A percentile compares a stretch with the other conserved stretches of the same genome.
phyloP scores from a whole-genome alignment of 2,888 invertebrate species.

The Tanaodytes sp. region DNA sequence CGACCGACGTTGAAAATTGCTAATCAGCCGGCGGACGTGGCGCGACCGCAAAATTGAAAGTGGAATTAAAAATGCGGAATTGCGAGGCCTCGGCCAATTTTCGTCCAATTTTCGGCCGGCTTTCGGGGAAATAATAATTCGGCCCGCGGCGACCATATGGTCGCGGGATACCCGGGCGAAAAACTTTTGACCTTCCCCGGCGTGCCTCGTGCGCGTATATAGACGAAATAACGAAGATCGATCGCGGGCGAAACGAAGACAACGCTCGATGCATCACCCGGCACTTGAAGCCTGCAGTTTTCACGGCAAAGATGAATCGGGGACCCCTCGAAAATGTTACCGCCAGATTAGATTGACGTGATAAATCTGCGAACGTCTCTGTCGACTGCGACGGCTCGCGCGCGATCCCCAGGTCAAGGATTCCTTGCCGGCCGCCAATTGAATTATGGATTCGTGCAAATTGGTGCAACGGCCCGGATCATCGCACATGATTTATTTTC shows the following conservation, averaged over 20 bases:
- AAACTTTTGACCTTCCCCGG: constrained; percentile 48
- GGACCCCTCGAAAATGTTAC: constrained; percentile 10
- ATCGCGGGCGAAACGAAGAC: constrained; percentile 47
- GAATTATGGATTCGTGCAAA: no score
- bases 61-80: constrained; percentile 71
- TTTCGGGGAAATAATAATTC: constrained; percentile 67
- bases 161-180: constrained; percentile 54
- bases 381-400: no score
- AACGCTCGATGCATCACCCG: no score
- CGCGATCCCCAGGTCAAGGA: no score
- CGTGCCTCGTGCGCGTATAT: constrained; percentile 23
- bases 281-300: constrained; percentile 39
- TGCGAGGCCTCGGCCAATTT: constrained; percentile 68
- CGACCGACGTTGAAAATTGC: constrained; percentile 41
- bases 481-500: no score
- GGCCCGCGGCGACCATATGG: constrained; percentile 72
- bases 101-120: constrained; percentile 68
- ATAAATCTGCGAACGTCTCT: no score
- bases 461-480: no score
- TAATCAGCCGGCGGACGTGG: constrained; percentile 41
- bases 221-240: constrained; percentile 54
- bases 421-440: no score
- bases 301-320: constrained; percentile 45
- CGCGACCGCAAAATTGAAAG: constrained; percentile 66
- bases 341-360: constrained; percentile 41